Conservation (phyloP, 1,140 invertebrate species). For the Leptopilina boulardi region DNA sequence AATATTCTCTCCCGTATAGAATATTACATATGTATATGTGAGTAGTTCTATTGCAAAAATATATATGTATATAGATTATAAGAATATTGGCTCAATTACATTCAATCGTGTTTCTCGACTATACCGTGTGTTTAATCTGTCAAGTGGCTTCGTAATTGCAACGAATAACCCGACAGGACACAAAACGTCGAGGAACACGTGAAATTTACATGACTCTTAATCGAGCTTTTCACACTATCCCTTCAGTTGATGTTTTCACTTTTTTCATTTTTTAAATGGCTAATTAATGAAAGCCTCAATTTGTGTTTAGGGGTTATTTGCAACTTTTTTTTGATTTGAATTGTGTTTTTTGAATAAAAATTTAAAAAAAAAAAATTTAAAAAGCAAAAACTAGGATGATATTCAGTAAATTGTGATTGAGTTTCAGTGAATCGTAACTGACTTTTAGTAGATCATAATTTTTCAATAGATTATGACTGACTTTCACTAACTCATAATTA, state of each 20-base stretch:
- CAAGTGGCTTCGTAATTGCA: slow-evolving; percentile 70
- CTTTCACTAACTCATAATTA: no score
- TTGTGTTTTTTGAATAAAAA: no score
- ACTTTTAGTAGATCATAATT: no score
- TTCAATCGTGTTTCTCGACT: slow-evolving; percentile 62
- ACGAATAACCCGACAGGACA: slow-evolving; percentile 63
- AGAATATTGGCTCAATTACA: slow-evolving; percentile 74
- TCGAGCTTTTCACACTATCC: slow-evolving; percentile 33
- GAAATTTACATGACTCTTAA: slow-evolving; percentile 62
- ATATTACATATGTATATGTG: slow-evolving; percentile 35
- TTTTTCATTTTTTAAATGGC: neutral
- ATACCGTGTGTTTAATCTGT: slow-evolving; percentile 66
- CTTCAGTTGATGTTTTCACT: slow-evolving; percentile 43
- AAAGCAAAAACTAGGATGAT: no score
- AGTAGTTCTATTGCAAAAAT: slow-evolving; percentile 17
- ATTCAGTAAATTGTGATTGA: no score
- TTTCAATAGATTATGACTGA: no score
- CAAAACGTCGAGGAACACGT: slow-evolving; percentile 68
- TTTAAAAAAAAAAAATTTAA: no score
- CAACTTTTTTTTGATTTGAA: no score
- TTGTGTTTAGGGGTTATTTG: no score
- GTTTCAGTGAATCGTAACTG: no score
- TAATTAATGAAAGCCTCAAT: no score
- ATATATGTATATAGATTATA: slow-evolving; percentile 47
- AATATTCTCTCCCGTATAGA: slow-evolving; percentile 37